Percentiles rank a stretch among this genome's conserved stretches.
Evolutionary conservation across 2,113 vertebrate genomes (phyloP).

Genomic region (Chaenocephalus aceratus): DNA sequence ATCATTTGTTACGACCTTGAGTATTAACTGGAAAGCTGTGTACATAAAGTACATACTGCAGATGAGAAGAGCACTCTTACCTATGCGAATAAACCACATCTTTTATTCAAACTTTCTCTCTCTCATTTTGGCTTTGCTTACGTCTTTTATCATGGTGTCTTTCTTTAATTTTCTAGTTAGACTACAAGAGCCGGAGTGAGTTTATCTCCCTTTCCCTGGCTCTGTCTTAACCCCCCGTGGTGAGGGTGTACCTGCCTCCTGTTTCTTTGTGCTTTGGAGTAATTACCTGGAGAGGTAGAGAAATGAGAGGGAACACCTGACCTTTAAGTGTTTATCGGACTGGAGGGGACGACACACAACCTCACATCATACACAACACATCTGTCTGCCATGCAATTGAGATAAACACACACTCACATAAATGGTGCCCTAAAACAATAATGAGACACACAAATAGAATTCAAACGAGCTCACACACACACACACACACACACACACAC

Average conservation of each 20-base stretch:
- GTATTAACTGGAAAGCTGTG: slow-evolving; percentile 25
- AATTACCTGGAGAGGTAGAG: slow-evolving; percentile 75
- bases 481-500: slow-evolving; percentile 29
- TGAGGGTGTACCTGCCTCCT: slow-evolving; percentile 59
- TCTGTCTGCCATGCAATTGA: slow-evolving; percentile 28
- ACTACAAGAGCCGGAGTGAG: slow-evolving; percentile 50
- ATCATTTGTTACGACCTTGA: slow-evolving; percentile 21
- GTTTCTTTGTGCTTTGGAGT: slow-evolving; percentile 65
- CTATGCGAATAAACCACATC: slow-evolving; percentile 13
- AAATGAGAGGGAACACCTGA: slow-evolving; percentile 70
- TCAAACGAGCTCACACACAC: slow-evolving; percentile 12
- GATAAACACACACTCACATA: slow-evolving; percentile 21
- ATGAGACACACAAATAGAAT: slow-evolving; percentile 32
- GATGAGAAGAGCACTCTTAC: slow-evolving; percentile 7
- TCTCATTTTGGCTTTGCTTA: slow-evolving; percentile 25
- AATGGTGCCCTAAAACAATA: slow-evolving; percentile 37
- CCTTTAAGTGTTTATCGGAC: slow-evolving; percentile 75
- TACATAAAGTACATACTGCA: background rate
- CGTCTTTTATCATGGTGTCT: slow-evolving; percentile 50
- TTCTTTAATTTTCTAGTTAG: slow-evolving; percentile 56
- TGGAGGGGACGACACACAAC: slow-evolving; percentile 21
- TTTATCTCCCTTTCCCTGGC: slow-evolving; percentile 53
- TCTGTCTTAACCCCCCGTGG: slow-evolving; percentile 59
- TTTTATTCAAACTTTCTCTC: slow-evolving; percentile 38
- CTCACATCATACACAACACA: slow-evolving; percentile 29